phyloP scores from a whole-genome alignment of 2,888 invertebrate species.

The Aricia artaxerxes region DNA sequence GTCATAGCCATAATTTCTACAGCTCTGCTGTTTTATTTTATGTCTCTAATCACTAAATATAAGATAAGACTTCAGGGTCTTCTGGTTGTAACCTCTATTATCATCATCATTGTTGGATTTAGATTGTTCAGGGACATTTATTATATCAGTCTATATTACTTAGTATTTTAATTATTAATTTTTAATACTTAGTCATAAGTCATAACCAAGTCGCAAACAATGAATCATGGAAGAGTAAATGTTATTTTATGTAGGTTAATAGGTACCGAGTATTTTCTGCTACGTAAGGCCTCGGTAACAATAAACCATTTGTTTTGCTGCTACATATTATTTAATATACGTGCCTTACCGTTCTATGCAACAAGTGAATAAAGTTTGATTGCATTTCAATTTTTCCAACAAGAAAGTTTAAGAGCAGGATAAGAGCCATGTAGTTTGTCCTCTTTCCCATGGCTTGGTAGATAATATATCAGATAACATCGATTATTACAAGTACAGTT shows the following conservation, averaged over 20 bases:
- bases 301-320: background rate
- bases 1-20: too few species aligned
- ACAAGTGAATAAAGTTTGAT: background rate
- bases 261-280: background rate
- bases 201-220: background rate
- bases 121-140: background rate
- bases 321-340: background rate
- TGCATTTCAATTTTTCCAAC: background rate
- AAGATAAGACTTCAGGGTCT: background rate
- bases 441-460: background rate
- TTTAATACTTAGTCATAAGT: background rate
- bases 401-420: background rate
- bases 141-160: background rate
- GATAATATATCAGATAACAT: background rate
- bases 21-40: background rate
- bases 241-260: slow-evolving; percentile 1
- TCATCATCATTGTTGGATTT: background rate
- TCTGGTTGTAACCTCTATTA: background rate
- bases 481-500: background rate
- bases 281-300: background rate
- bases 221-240: slow-evolving; percentile 4
- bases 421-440: background rate
- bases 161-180: background rate
- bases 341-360: background rate
- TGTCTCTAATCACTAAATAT: slow-evolving; percentile 8